Evolutionary conservation across 2,888 invertebrate genomes (phyloP).

Genomic region (Eretmocerus hayati): DNA sequence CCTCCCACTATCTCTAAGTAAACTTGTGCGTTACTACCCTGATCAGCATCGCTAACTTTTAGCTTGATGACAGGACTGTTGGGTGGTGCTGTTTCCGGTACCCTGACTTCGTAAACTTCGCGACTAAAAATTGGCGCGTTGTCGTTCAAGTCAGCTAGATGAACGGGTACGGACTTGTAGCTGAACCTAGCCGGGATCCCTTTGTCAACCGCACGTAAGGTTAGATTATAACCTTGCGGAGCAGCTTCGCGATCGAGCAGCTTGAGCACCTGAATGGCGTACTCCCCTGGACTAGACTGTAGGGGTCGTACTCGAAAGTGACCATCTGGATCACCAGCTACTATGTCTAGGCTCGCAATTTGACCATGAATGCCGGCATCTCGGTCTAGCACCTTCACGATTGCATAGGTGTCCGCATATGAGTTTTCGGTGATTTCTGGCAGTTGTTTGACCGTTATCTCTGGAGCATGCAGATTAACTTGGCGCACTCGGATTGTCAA

Average conservation of each 20-base stretch:
- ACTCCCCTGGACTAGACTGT: constrained; percentile 57
- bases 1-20: constrained; percentile 85
- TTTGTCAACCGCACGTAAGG: constrained; percentile 75
- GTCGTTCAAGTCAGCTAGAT: constrained; percentile 74
- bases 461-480: constrained; percentile 82
- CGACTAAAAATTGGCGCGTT: constrained; percentile 82
- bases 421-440: constrained; percentile 76
- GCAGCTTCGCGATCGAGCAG: constrained; percentile 71
- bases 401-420: constrained; percentile 80
- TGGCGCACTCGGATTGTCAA: constrained; percentile 68
- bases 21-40: constrained; percentile 76
- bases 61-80: constrained; percentile 83
- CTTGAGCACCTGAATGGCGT: constrained; percentile 71
- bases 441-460: constrained; percentile 71
- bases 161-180: constrained; percentile 74
- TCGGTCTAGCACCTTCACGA: constrained; percentile 74
- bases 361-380: constrained; percentile 81
- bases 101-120: constrained; percentile 78
- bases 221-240: constrained; percentile 79
- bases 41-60: constrained; percentile 79
- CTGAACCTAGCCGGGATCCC: constrained; percentile 73
- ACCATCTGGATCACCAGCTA: constrained; percentile 84
- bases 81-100: constrained; percentile 82
- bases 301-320: constrained; percentile 70
- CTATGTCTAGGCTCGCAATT: constrained; percentile 73